Evolutionary conservation across 1,140 invertebrate genomes (phyloP), one percentile per base, ranked within the genome.

Genomic region (Apolygus lucorum): DNA sequence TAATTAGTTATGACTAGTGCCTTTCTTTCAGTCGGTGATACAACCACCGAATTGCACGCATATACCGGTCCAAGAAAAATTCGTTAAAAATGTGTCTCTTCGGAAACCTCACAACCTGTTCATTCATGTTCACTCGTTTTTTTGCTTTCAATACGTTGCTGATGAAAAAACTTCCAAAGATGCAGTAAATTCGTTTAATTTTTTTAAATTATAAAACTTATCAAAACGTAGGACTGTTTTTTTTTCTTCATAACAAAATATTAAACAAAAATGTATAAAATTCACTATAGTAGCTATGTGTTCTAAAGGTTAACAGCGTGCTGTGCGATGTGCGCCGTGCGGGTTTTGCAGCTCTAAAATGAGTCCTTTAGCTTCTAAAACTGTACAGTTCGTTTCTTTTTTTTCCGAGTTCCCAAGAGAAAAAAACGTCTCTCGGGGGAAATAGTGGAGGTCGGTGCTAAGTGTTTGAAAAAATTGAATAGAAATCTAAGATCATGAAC

Each of bases 1-100:
- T 59, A 59, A 59, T 59, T 59, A 59, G 11, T 24, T 59, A 59
- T 59, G 54, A 59, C 54, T 59, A 59, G 54, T 59, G 54, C 54
- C 54, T 59, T 59, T 59, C 54, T 4, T 59, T 59, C 22, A 17
- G 22, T 13, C 22, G 13, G 54, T 13, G 13, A 4, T 24, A 11
- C 13, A 59, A 59, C 34, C 54, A 59, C 54, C 54, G 54, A 59
- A 59, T 59, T 59, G 54, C 54, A 59, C 54, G 22, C 54, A 11
- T 22, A 59, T 59, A 59, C 54, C 54, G 54, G 54, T 59, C 22
- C 8, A 49, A 8, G 34, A 49, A 59, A 59, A 59, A 59, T 59
- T 59, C 54, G 54, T 59, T 59, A 59, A 14, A 11, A 11, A 14
- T 24, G 54, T 59, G 17, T 59, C 22, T 59, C 22, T 59, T 59